These are phyloP conservation scores for Pterostichus niger DNA, from an alignment of 2,888 invertebrate species.

Conservation along the genomic window DNA sequence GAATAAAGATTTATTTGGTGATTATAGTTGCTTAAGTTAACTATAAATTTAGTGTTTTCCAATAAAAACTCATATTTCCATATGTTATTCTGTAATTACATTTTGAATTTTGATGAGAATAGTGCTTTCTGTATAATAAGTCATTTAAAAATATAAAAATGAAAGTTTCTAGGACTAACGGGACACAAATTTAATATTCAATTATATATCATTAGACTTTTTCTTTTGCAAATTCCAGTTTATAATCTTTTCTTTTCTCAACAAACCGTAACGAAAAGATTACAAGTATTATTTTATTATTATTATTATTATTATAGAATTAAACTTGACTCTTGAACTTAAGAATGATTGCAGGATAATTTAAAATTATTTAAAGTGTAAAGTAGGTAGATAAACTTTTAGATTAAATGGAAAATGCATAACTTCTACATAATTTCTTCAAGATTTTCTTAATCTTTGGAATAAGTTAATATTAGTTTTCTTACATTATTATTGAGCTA, in stretches of 20 bases:
- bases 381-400: no score
- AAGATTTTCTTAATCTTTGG: no score
- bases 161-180: background rate
- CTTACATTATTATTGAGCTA: no score
- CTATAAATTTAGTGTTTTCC: background rate
- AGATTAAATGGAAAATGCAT: no score
- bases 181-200: constrained; percentile 12
- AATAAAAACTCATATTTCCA: constrained; percentile 1
- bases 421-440: no score
- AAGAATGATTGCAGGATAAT: no score
- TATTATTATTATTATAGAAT: constrained; percentile 17
- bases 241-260: background rate
- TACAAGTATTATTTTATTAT: constrained; percentile 24
- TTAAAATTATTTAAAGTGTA: no score
- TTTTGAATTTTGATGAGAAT: background rate
- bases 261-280: background rate
- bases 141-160: background rate
- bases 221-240: constrained; percentile 12
- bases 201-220: constrained; percentile 17
- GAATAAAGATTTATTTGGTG: background rate
- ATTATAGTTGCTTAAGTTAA: background rate
- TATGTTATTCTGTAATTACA: background rate
- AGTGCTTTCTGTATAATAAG: background rate
- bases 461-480: no score
- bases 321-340: no score